Evolutionary conservation across 2,113 vertebrate genomes (phyloP), one percentile per base, ranked within the genome.

Genomic region (Gorsachius goisagi): DNA sequence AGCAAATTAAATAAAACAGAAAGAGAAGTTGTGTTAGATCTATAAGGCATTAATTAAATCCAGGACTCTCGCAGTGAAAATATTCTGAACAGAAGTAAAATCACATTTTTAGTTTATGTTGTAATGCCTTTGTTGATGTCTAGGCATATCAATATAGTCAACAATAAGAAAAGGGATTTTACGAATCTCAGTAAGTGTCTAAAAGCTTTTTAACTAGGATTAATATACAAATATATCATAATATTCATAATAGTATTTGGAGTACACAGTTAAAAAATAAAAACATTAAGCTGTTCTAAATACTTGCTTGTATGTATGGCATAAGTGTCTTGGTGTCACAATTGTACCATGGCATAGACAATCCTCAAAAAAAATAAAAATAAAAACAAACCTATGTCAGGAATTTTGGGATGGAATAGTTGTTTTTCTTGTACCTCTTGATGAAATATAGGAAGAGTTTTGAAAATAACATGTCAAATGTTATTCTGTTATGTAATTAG

Each of bases 1-100:
- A 95, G 80, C 69, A 94, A 95, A 94, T 92, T 84, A 97, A 97
- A 96, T 87, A 93, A 95, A 53, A 12, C 24, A 59, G 78, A 83
- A 90, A 71, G 32, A 96, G 93, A 84, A 91, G 59, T 62, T 96
- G 50, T 79, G 93, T 78, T 93, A 89, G 53, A 78, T 77, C 62
- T 86, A 82, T 67, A 94, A 95, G 69, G 37, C 55, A 75, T 93
- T 82, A 86, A 95, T 86, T 77, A 84, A 97, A 95, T 92, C 19
- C 41, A 37, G 53, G 41, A 86, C 11, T 92, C 47, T 75, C 88
- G 69, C 23, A 82, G 32, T 58, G 63, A 74, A 95, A 96, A 89
- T 84, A 89, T 59, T 95, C 80, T 93, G 19, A 95, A 84, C 9
- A 58, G 39, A 95, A 91, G 84, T 83, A 86, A 87, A 96, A 78